Evolutionary conservation across 2,888 invertebrate species (phyloP), one percentile per base, ranked within the genome.

Genomic region (Lydus trimaculatus): DNA sequence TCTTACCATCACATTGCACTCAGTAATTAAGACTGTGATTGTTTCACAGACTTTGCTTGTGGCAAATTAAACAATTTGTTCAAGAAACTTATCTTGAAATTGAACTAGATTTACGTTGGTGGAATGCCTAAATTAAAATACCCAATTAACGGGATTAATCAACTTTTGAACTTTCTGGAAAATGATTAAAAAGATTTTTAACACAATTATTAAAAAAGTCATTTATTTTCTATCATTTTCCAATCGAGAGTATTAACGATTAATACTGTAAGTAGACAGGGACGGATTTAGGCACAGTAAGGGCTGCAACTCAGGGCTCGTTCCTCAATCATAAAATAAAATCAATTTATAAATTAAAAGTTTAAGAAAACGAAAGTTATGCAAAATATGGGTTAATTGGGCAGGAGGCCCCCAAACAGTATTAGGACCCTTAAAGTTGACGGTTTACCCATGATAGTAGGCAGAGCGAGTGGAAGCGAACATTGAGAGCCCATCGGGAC

Each of bases 21-120:
- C 7, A 15, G 25, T n/a, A 56, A 56, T 56, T 56, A 56, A n/a
- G 56, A 56, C 15, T n/a, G 25, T 28, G 25, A 56, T 56, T 25
- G 28, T 56, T 28, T 56, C 56, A 13, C 7, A 28, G 20, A 23
- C 25, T 56, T 56, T 13, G n/a, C 56, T 56, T 28, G 56, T 25
- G 23, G 25, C 23, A 56, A 56, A 56, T 56, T 28, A 56, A 56
- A 56, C 28, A 28, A 56, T 56, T 56, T 56, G 56, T 28, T 28
- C 25, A 56, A 56, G 15, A 56, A 43, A 56, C n/a, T 56, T 28
- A 56, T 25, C 56, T 15, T 6, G 7, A 28, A 56, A 28, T 56
- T 6, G n/a, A 28, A 25, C 28, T 56, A 28, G 8, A 56, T 52
- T 25, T 56, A n/a, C 8, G 28, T 52, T 25, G 20, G 48, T 9